These are phyloP conservation scores for Meandrusa payeni DNA, from an alignment of 2,888 invertebrate genomes.

Conservation along the genomic window DNA sequence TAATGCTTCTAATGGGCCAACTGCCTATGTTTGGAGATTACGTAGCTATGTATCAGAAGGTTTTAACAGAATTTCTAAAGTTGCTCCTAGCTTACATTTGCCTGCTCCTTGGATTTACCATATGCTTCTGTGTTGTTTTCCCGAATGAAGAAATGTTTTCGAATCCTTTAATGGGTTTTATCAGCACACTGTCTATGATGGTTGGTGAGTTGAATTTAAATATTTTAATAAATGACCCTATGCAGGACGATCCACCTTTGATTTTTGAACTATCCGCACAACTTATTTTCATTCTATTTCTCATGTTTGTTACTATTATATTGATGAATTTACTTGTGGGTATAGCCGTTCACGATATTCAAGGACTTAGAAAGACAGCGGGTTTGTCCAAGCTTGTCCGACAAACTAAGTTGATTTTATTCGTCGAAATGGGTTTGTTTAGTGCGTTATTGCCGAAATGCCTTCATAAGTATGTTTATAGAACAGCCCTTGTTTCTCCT, in stretches of 20 bases:
- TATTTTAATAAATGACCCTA: conserved; percentile 86
- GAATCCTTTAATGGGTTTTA: conserved; percentile 90
- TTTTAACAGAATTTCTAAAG: conserved; percentile 91
- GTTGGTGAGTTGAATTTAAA: conserved; percentile 91
- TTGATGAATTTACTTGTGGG: conserved; percentile 93
- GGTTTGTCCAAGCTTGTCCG: conserved; percentile 90
- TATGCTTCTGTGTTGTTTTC: conserved; percentile 93
- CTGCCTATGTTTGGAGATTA: conserved; percentile 93
- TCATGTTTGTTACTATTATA: conserved; percentile 91
- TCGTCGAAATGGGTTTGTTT: conserved; percentile 90
- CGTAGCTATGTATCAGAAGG: conserved; percentile 94
- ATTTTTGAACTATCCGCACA: conserved; percentile 89
- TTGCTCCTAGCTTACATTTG: conserved; percentile 91
- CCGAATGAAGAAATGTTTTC: conserved; percentile 90
- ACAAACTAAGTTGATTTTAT: conserved; percentile 91
- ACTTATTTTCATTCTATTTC: conserved; percentile 88
- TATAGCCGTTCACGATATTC: conserved; percentile 93
- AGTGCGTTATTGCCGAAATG: conserved; percentile 88
- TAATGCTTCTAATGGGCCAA: conserved; percentile 94
- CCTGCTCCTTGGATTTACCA: conserved; percentile 90
- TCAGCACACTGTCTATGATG: conserved; percentile 93
- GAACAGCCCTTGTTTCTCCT: conserved; percentile 89
- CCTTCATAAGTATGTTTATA: conserved; percentile 86
- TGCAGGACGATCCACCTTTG: conserved; percentile 85
- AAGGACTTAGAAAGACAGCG: conserved; percentile 91